Evolutionary conservation across 2,113 vertebrate species (phyloP).

Genomic region (Lamprotornis superbus): DNA sequence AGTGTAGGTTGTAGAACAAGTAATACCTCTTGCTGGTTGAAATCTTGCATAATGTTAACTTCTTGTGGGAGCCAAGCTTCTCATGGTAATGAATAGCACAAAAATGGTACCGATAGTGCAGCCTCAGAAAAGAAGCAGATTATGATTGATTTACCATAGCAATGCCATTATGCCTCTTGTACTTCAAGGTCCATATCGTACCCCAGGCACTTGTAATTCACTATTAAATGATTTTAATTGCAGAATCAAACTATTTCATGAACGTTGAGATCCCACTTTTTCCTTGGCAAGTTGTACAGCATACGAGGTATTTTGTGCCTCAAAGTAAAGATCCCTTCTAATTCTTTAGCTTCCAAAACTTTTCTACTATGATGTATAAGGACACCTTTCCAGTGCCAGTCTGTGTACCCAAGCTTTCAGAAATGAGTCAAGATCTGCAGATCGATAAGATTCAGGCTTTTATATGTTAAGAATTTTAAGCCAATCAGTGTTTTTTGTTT

Average conservation of each 20-base stretch:
- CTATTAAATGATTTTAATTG: background rate
- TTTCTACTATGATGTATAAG: background rate
- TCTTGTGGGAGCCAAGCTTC: background rate
- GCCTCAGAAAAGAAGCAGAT: background rate
- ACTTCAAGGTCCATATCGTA: background rate
- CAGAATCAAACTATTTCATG: background rate
- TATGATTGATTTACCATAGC: background rate
- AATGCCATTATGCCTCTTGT: background rate
- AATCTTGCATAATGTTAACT: slow-evolving; percentile 2
- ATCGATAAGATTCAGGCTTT: background rate
- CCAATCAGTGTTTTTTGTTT: background rate
- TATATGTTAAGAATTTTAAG: background rate
- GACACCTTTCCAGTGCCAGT: background rate
- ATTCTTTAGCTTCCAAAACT: background rate
- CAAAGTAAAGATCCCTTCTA: background rate
- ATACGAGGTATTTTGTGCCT: background rate
- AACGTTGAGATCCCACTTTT: background rate
- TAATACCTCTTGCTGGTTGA: background rate
- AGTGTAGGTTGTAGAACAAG: background rate
- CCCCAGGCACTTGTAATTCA: background rate
- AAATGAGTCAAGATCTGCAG: background rate
- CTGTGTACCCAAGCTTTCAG: background rate
- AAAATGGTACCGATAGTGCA: background rate
- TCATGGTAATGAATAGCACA: background rate
- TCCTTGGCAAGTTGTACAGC: background rate